Percentiles rank a stretch among this genome's conserved stretches.
These are phyloP conservation scores for Penaeus vannamei DNA, from an alignment of 1,140 invertebrate species.

Conservation along the genomic window DNA sequence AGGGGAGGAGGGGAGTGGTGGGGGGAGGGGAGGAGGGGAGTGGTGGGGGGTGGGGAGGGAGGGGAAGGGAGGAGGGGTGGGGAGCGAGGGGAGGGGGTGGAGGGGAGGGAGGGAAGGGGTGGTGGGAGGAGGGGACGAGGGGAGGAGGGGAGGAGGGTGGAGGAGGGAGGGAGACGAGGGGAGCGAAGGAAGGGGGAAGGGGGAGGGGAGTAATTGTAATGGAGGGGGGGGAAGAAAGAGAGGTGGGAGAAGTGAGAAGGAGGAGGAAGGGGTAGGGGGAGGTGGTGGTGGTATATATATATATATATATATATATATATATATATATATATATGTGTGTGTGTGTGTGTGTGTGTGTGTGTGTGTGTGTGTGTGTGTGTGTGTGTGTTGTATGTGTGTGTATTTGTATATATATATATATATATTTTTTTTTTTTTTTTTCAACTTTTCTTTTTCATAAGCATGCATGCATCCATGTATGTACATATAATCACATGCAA, in stretches of 20 bases:
- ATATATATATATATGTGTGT: no score
- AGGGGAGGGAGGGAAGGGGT: not conserved
- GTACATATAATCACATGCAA: constrained; percentile 36
- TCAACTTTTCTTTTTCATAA: not conserved
- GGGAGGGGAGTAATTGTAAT: not conserved
- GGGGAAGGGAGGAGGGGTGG: not conserved
- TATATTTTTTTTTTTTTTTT: no score
- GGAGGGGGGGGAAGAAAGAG: not conserved
- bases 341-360: no score
- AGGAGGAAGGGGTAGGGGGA: constrained; percentile 14
- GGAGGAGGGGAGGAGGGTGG: not conserved
- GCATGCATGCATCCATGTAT: constrained; percentile 16
- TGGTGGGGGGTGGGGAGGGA: not conserved
- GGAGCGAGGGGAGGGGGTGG: not conserved
- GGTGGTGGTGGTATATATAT: no score
- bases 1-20: not conserved
- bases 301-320: no score
- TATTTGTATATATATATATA: not conserved
- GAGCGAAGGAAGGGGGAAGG: not conserved
- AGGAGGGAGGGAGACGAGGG: no score
- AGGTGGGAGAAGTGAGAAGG: not conserved
- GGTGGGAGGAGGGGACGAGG: not conserved
- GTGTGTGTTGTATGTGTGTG: not conserved
- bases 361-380: constrained; percentile 5
- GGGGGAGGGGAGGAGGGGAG: not conserved